These are phyloP conservation scores for Drosophila triauraria DNA, from an alignment of 1,140 invertebrate species.

Conservation along the genomic window DNA sequence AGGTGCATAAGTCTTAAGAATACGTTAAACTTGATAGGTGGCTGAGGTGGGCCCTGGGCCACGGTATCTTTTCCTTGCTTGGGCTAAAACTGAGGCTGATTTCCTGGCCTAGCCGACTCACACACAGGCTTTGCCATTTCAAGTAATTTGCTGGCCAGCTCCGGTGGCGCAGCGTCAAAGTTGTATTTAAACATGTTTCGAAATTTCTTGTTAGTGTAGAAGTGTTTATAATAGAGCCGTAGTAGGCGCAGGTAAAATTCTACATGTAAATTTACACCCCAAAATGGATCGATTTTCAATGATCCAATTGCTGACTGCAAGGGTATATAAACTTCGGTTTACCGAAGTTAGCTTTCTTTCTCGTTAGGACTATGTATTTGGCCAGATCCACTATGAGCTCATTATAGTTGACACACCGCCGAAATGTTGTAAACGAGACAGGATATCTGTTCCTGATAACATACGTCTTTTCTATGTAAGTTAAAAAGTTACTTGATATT, in stretches of 20 bases:
- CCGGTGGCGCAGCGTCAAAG: constrained; percentile 36
- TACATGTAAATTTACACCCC: no score
- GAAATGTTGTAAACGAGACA: constrained; percentile 28
- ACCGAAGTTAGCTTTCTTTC: no score
- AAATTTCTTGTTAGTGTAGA: constrained; percentile 10
- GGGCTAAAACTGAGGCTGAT: background rate
- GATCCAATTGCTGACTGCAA: no score
- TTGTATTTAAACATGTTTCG: constrained; percentile 21
- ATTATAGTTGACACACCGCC: constrained; percentile 36
- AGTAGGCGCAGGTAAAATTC: constrained; percentile 3
- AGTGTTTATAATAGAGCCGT: constrained; percentile 19
- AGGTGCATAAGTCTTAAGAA: constrained; percentile 30
- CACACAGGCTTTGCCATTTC: constrained; percentile 24
- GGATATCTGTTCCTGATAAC: constrained; percentile 27
- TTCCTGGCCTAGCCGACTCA: background rate
- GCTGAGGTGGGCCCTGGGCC: background rate
- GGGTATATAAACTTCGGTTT: no score
- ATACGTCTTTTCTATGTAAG: no score
- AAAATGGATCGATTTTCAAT: no score
- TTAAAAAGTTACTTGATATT: background rate
- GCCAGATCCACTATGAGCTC: constrained; percentile 12
- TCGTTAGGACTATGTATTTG: background rate
- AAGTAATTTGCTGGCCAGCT: constrained; percentile 14
- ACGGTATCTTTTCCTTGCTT: background rate
- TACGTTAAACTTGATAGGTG: constrained; percentile 30